A percentile compares a stretch with the other conserved stretches of the same genome.
Conservation (phyloP, 1,140 invertebrate genomes). For the Drosophila auraria region DNA sequence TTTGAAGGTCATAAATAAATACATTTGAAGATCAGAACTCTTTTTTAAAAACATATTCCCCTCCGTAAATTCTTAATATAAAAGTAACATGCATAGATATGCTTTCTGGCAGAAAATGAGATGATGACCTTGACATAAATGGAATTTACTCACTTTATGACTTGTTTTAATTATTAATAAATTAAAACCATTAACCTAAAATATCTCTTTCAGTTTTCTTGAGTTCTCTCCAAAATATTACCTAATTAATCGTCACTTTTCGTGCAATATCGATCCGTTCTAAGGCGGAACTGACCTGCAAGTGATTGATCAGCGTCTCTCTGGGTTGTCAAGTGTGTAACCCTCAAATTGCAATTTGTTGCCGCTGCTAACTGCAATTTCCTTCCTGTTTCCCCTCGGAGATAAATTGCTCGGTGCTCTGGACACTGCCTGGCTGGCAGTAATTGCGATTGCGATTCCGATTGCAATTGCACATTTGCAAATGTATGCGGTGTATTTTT, state of each 20-base stretch:
- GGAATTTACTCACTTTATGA: not conserved
- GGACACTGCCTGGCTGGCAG: constrained; percentile 42
- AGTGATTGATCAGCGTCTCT: constrained; percentile 34
- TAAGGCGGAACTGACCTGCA: constrained; percentile 41
- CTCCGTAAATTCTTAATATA: not conserved
- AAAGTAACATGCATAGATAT: not conserved
- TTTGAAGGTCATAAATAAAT: no score
- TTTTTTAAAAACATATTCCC: no score
- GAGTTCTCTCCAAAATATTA: not conserved
- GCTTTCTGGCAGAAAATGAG: not conserved
- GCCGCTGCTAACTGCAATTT: constrained; percentile 59
- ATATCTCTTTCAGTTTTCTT: not conserved
- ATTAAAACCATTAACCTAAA: no score
- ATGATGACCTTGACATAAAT: not conserved
- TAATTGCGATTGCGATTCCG: constrained; percentile 57
- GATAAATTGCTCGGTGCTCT: constrained; percentile 57
- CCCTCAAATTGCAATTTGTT: constrained; percentile 68
- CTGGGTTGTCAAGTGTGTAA: constrained; percentile 53
- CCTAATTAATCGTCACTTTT: not conserved
- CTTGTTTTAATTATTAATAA: not conserved
- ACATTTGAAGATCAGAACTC: no score
- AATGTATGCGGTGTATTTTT: constrained; percentile 11
- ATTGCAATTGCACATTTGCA: constrained; percentile 32
- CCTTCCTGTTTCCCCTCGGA: constrained; percentile 74
- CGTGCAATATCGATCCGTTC: constrained; percentile 15